Evolutionary conservation across 2,888 invertebrate genomes (phyloP), one percentile per base, ranked within the genome.

Genomic region (Ophion obscuratus): DNA sequence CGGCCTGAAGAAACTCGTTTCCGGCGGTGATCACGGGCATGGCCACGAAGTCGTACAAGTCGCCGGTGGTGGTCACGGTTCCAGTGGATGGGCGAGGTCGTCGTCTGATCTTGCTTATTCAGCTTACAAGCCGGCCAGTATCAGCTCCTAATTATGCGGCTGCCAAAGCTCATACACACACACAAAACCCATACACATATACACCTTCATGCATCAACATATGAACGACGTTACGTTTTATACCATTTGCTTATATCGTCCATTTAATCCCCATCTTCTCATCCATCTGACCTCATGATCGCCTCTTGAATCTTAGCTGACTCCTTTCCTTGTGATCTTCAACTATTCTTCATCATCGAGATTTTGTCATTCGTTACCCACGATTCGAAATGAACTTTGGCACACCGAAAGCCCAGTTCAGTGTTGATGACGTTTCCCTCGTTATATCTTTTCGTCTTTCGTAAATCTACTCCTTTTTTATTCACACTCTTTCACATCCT

Each of bases 1-100:
- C 89, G 98, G 97, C 3, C 95, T 98, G 93, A 98, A 97, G 95
- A 98, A 98, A 91, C 95, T 98, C 47, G 95, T 97, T 68, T 96
- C 97, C 31, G 95, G 96, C 2, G 95, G 95, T 53, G 95, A 96
- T 7, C 93, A 94, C 7, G 93, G 93, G 10, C 95, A 96, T 82
- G 95, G 95, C 11, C 95, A 95, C 90, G 96, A 97, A 84, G 94
- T 97, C 40, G 97, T 97, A 0, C 94, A 94, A 84, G 96, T 97
- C 17, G 96, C 96, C 10, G 96, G 96, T 73, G 96, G 96, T 73
- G 94, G 94, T 11, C 96, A 96, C 87, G 96, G 96, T 82, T 95
- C 95, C 87, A 96, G 96, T 81, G 97, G 97, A 89, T 97, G 97
- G 97, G 97, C 97, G 93, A 95, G 96, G 84, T 95, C 96, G 61